These are phyloP conservation scores for Enteromius viviparus DNA, from an alignment of 2,797 vertebrate species.

Conservation along the genomic window DNA sequence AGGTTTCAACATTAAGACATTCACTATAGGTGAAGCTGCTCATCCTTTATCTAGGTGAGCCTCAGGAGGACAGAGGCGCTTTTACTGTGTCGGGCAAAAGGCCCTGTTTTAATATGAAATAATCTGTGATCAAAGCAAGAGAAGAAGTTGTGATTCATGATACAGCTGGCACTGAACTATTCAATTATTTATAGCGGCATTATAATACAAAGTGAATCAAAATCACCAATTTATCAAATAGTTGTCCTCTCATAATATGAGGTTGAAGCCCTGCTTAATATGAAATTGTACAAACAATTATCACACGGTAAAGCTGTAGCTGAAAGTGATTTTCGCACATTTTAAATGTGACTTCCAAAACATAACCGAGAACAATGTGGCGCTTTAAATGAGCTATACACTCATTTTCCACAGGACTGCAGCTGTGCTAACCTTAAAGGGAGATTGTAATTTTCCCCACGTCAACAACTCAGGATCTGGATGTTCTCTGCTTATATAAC, in stretches of 20 bases:
- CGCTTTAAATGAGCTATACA: neutral
- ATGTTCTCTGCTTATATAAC: neutral
- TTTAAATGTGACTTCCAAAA: slow-evolving; percentile 3
- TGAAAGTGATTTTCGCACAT: neutral
- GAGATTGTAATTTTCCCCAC: neutral
- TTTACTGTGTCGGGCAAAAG: neutral
- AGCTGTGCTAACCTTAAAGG: neutral
- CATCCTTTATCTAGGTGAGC: slow-evolving; percentile 13
- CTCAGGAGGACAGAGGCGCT: neutral
- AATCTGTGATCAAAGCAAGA: slow-evolving; percentile 1
- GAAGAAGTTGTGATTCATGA: neutral
- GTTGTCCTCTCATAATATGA: neutral
- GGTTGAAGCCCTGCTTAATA: neutral
- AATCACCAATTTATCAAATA: neutral
- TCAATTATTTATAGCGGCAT: neutral
- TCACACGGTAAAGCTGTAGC: neutral
- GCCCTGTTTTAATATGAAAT: neutral
- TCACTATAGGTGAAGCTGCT: slow-evolving; percentile 31
- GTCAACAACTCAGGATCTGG: neutral
- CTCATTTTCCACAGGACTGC: neutral
- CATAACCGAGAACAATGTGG: neutral
- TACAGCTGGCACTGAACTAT: neutral
- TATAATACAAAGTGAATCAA: neutral
- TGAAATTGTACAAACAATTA: neutral
- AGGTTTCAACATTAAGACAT: slow-evolving; percentile 53